phyloP scores from a whole-genome alignment of 2,797 vertebrate genomes.

The Acomys russatus region DNA sequence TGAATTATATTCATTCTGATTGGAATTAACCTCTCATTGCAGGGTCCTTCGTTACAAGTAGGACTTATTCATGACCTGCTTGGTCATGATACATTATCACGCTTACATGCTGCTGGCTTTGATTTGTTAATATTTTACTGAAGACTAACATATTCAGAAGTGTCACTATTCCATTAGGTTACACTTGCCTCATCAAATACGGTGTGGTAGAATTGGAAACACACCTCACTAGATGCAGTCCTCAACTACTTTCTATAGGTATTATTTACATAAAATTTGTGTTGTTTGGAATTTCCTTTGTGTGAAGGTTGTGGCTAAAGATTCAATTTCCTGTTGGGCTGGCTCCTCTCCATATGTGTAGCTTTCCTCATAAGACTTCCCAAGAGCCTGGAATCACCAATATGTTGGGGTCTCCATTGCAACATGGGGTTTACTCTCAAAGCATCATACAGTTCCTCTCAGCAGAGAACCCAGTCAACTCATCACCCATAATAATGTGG shows the following conservation, averaged over 20 bases:
- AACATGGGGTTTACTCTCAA: neutral
- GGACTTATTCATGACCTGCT: neutral
- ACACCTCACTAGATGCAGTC: neutral
- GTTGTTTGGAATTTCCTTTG: neutral
- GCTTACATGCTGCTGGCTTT: neutral
- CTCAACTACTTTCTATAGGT: neutral
- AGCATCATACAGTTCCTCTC: neutral
- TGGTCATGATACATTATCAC: neutral
- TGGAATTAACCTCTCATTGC: neutral
- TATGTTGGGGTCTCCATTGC: neutral
- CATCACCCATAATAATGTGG: neutral
- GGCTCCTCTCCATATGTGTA: neutral
- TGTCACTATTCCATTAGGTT: neutral
- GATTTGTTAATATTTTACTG: neutral
- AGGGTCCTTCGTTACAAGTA: too few species aligned
- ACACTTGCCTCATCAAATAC: neutral
- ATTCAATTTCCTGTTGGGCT: neutral
- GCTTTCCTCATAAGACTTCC: neutral
- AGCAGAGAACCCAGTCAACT: neutral
- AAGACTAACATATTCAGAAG: neutral
- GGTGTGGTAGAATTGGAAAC: neutral
- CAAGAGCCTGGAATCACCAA: neutral
- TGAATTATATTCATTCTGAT: neutral
- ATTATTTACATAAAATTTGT: neutral
- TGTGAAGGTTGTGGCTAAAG: neutral